A percentile compares a stretch with the other conserved stretches of the same genome.
phyloP scores from a whole-genome alignment of 1,140 invertebrate genomes.

The Hormaphis cornu region DNA sequence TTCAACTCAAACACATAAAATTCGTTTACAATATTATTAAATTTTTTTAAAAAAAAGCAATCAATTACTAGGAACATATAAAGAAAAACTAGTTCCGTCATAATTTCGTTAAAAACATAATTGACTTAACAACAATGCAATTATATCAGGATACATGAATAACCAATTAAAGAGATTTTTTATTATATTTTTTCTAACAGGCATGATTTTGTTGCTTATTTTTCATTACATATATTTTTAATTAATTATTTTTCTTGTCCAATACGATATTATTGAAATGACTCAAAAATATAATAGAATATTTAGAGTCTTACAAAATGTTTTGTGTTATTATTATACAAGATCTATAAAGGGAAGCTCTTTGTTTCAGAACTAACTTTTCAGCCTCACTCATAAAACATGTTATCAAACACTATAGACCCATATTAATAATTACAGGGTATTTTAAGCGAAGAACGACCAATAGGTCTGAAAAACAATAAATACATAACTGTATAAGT shows the following conservation, averaged over 20 bases:
- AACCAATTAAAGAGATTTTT: not conserved
- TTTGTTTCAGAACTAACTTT: too few species aligned
- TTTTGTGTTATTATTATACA: too few species aligned
- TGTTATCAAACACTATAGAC: too few species aligned
- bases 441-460: too few species aligned
- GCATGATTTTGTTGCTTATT: not conserved
- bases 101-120: slow-evolving; percentile 10
- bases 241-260: not conserved
- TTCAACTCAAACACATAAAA: not conserved
- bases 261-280: slow-evolving; percentile 13
- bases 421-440: too few species aligned
- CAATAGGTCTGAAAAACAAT: too few species aligned
- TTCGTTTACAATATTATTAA: not conserved
- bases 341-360: too few species aligned
- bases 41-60: slow-evolving; percentile 4
- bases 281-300: slow-evolving; percentile 4
- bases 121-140: slow-evolving; percentile 23
- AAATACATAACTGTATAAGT: too few species aligned
- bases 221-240: not conserved
- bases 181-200: not conserved
- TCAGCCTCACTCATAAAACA: too few species aligned
- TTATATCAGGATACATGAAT: not conserved
- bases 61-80: slow-evolving; percentile 20
- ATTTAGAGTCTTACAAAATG: too few species aligned
- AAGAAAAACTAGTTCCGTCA: slow-evolving; percentile 10